These are phyloP conservation scores for Latrodectus geometricus DNA, from an alignment of 1,140 invertebrate genomes.

Conservation along the genomic window DNA sequence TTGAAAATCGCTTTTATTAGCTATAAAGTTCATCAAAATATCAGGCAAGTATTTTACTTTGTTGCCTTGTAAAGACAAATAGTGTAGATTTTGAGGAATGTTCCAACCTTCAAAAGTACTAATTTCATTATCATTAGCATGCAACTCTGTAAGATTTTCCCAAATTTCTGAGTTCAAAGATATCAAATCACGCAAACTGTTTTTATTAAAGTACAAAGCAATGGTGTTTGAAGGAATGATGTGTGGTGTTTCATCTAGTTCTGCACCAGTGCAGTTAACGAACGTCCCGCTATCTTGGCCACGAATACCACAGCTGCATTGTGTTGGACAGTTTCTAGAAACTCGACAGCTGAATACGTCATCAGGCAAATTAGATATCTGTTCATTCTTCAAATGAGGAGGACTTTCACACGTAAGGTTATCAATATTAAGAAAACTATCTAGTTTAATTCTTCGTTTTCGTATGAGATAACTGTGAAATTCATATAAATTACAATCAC, in stretches of 20 bases:
- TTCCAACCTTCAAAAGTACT: background rate
- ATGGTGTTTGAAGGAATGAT: background rate
- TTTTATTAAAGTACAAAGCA: constrained; percentile 45
- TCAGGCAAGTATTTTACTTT: constrained; percentile 6
- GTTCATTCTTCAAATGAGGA: background rate
- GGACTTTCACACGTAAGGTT: constrained; percentile 28
- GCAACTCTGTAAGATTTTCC: constrained; percentile 28
- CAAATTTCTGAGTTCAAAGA: constrained; percentile 10
- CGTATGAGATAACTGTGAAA: constrained; percentile 28
- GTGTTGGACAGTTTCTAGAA: constrained; percentile 13
- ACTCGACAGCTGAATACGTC: constrained; percentile 42
- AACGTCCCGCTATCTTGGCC: constrained; percentile 25
- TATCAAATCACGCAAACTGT: background rate
- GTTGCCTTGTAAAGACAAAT: constrained; percentile 29
- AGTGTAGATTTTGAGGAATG: constrained; percentile 20
- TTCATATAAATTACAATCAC: constrained; percentile 31
- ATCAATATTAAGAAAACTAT: constrained; percentile 8
- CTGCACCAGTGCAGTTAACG: constrained; percentile 26
- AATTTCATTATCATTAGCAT: constrained; percentile 26
- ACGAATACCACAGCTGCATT: constrained; percentile 35
- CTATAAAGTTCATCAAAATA: constrained; percentile 6
- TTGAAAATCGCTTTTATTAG: constrained; percentile 2
- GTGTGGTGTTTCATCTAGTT: background rate
- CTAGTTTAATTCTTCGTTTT: constrained; percentile 1
- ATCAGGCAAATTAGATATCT: background rate